Evolutionary conservation across 37 sponge, comb jelly and placozoan genomes (phyloP), one percentile per base, ranked within the genome.

Genomic region (Tethya wilhelma): DNA sequence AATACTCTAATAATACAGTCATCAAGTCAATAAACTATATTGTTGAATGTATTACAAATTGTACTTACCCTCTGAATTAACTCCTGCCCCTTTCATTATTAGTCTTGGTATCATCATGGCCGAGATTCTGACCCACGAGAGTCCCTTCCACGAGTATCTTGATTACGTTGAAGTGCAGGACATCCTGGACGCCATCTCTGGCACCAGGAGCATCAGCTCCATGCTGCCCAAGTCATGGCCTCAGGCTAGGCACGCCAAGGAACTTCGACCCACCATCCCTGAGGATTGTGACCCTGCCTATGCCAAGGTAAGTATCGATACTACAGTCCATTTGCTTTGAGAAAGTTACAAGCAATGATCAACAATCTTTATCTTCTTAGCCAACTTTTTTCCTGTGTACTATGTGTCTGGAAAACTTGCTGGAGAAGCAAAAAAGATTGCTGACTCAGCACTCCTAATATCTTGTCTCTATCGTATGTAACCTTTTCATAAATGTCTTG

Each of bases 31-130:
- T n/a, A n/a, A n/a, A n/a, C n/a, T n/a, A n/a, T n/a, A n/a, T n/a
- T n/a, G n/a, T n/a, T n/a, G n/a, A n/a, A n/a, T n/a, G n/a, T n/a
- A n/a, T n/a, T n/a, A n/a, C n/a, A n/a, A n/a, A n/a, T n/a, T n/a
- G n/a, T n/a, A n/a, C n/a, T n/a, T n/a, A n/a, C 59, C 59, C 9
- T 26, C n/a, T n/a, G n/a, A n/a, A n/a, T n/a, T n/a, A n/a, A n/a
- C n/a, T n/a, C n/a, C n/a, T n/a, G n/a, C 29, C 49, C 9, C 43
- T 38, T 26, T 8, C 33, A 6, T n/a, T 19, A 56, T 12, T 32
- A 87, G 80, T 32, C 44, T 86, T 38, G 87, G 69, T 25, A 71
- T 86, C 12, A 86, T 86, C 34, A 73, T 86, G 79, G 60, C 49
- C 29, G 87, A 86, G 55, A 56, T 79, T 29, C 72, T 77, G 66